Evolutionary conservation across 92 coral and sea anemone species (phyloP).

Genomic region (Parazoanthus atlanticus): DNA sequence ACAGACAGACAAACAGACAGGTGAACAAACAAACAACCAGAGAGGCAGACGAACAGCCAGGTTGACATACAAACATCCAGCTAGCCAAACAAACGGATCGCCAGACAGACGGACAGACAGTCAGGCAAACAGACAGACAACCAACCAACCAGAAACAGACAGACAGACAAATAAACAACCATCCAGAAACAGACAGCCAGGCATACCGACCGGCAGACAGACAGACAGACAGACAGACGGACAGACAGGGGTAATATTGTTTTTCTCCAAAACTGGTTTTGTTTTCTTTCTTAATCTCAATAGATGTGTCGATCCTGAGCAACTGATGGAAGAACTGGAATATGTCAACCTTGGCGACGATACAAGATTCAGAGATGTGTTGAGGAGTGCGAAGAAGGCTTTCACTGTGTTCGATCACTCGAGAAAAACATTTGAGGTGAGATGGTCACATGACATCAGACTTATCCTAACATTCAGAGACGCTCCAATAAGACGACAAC

Average conservation of each 20-base stretch:
- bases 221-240: too few species aligned
- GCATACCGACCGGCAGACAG: neutral
- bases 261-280: neutral
- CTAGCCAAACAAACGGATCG: neutral
- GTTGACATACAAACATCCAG: too few species aligned
- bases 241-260: too few species aligned
- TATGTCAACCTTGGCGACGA: neutral
- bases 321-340: neutral
- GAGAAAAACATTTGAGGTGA: slow-evolving; percentile 6
- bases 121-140: neutral
- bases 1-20: too few species aligned
- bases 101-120: neutral
- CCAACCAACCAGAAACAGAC: neutral
- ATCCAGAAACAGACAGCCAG: neutral
- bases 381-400: neutral
- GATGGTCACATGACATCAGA: neutral
- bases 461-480: neutral
- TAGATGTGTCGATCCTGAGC: neutral
- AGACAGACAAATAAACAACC: neutral
- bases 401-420: neutral
- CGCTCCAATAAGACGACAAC: too few species aligned
- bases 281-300: neutral
- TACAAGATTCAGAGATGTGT: neutral
- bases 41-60: neutral
- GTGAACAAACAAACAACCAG: neutral